Conservation (phyloP, 2,797 vertebrate species). For the Valencia hispanica region DNA sequence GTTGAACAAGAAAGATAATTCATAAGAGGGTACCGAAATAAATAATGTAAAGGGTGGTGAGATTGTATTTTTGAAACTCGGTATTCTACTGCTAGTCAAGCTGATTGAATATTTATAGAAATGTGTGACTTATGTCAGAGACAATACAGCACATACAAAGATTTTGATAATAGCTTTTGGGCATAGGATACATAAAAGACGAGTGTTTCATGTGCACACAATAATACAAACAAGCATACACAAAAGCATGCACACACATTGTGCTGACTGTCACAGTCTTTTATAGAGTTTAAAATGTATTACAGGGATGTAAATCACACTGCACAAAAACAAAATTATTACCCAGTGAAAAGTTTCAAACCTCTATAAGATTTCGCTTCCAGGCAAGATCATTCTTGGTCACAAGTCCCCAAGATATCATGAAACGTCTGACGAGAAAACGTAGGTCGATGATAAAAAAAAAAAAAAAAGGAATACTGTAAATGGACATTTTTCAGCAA, state of each 20-base stretch:
- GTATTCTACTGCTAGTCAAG: conserved; percentile 63
- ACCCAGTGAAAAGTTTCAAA: conserved; percentile 55
- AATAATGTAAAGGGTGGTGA: conserved; percentile 71
- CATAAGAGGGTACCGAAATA: conserved; percentile 63
- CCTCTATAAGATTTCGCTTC: conserved; percentile 54
- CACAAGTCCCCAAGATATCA: conserved; percentile 57
- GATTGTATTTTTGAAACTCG: conserved; percentile 72
- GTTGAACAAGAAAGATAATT: conserved; percentile 68
- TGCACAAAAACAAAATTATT: conserved; percentile 55
- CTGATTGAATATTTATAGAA: conserved; percentile 81
- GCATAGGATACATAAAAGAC: conserved; percentile 62
- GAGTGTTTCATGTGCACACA: conserved; percentile 51
- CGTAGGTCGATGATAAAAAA: conserved; percentile 32
- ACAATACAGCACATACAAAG: conserved; percentile 59
- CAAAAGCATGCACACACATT: conserved; percentile 41
- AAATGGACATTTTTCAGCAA: conserved; percentile 58
- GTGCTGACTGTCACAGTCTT: conserved; percentile 43
- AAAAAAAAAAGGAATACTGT: conserved; percentile 26
- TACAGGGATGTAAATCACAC: conserved; percentile 60
- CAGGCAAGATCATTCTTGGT: conserved; percentile 63
- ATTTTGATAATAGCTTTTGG: conserved; percentile 71
- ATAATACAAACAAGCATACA: conserved; percentile 42
- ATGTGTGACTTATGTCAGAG: conserved; percentile 75
- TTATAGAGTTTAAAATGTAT: conserved; percentile 67
- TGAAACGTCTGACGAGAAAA: conserved; percentile 50